Base-by-base conservation (phyloP, 1,140 invertebrate species). In the Heliconius eleuchia region DNA sequence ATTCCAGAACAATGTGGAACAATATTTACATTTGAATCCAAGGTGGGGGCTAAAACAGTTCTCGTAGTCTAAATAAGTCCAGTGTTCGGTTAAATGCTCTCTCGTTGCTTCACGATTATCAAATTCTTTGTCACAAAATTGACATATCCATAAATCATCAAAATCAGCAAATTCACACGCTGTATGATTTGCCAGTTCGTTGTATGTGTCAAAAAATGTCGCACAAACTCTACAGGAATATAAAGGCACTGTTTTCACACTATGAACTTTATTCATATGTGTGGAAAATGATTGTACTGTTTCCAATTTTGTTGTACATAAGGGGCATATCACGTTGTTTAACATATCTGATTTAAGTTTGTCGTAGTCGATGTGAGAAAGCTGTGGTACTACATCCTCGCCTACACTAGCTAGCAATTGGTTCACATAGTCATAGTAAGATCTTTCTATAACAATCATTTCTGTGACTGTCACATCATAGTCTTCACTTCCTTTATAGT, bases 101-200 rank as follows among this genome's bases (percentile, higher is more conserved):
- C 94, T 89, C 4, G 90, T 89, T 3, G 73, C 71, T 76, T 90
- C 90, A 76, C 94, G 84, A 55, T 91, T 88, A 76, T 89, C 85
- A 88, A 94, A 95, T 78, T 94, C 94, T 79, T 89, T 91, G 52
- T 95, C 93, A 88, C 94, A 95, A 84, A 94, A 94, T 82, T 95
- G 94, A 86, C 94, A 95, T 9, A 95, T 80, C 91, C 92, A 95
- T 7, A 95, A 78, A 74, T 95, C 91, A 37, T 93, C 89, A 85
- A 94, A 95, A 7, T 94, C 87, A 1, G 82, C 83, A 60, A 92
- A 78, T 77, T 95, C 93, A 34, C 90, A 83, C 11, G 73, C 50
- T 50, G 83, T 82, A 85, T 95, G 94, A 75, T 50, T 86, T 27
- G 88, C 86, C 18, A 94, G 80, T 66, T 94, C 94, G 76, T 60